Conservation (phyloP, 2,888 invertebrate genomes). For the Lasioglossum figueresi region DNA sequence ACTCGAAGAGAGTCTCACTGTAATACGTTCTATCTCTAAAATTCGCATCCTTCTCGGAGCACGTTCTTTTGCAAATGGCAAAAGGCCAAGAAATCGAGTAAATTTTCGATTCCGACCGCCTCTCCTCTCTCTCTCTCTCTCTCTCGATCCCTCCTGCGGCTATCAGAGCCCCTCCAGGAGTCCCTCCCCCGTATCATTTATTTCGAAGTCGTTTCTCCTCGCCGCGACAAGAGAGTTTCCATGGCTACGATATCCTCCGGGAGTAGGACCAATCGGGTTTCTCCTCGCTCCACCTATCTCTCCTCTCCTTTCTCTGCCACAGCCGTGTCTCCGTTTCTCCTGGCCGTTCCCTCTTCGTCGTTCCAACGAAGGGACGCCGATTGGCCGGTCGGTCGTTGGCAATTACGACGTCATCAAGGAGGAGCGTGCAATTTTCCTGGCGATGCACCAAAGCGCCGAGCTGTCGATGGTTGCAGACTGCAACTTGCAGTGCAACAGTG, state of each 20-base stretch:
- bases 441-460: slow-evolving; percentile 64
- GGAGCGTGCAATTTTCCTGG: slow-evolving; percentile 66
- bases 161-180: slow-evolving; percentile 34
- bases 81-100: not conserved
- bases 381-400: slow-evolving; percentile 70
- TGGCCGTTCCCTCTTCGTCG: slow-evolving; percentile 32
- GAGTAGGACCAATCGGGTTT: slow-evolving; percentile 77
- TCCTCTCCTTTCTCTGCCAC: slow-evolving; percentile 51
- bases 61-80: not conserved
- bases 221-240: slow-evolving; percentile 71
- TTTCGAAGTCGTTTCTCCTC: slow-evolving; percentile 53
- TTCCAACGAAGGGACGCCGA: slow-evolving; percentile 60
- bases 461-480: slow-evolving; percentile 57
- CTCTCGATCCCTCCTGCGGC: not conserved
- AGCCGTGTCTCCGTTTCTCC: slow-evolving; percentile 14
- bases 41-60: not conserved
- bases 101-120: slow-evolving; percentile 6
- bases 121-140: not conserved
- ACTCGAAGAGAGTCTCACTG: not conserved
- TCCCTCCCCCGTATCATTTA: slow-evolving; percentile 60
- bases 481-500: not conserved
- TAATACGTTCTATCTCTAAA: not conserved
- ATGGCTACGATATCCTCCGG: slow-evolving; percentile 79
- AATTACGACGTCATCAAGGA: slow-evolving; percentile 70
- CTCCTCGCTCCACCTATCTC: slow-evolving; percentile 76